Conservation (phyloP, 53 echinoderm and acorn worm species). For the Zoroaster sp. region DNA sequence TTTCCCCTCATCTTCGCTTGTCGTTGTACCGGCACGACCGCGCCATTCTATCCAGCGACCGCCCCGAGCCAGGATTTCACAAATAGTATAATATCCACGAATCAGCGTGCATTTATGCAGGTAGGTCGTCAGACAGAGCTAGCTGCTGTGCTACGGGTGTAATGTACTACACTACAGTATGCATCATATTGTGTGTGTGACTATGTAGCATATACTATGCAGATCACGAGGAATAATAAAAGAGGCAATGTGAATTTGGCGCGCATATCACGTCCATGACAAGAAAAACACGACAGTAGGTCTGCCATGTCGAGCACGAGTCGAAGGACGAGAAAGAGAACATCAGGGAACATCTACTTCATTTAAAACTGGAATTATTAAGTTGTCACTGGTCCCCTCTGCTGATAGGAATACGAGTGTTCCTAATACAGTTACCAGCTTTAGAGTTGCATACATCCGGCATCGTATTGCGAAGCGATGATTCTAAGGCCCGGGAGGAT, state of each 20-base stretch:
- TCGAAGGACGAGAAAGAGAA: not conserved
- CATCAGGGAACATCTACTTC: constrained; percentile 16
- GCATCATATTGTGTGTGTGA: not conserved
- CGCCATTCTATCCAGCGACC: constrained; percentile 44
- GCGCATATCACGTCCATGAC: constrained; percentile 10
- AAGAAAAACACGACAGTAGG: constrained; percentile 21
- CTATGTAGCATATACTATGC: not conserved
- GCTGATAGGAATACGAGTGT: not conserved
- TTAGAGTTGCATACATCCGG: not conserved
- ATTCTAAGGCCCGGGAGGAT: constrained; percentile 11
- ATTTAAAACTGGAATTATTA: constrained; percentile 32
- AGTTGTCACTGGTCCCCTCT: constrained; percentile 31
- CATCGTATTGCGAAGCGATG: not conserved
- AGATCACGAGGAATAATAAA: not conserved
- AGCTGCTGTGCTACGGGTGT: constrained; percentile 5
- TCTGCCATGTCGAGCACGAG: constrained; percentile 18
- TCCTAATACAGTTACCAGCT: constrained; percentile 18
- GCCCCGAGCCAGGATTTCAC: constrained; percentile 50
- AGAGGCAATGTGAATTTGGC: not conserved
- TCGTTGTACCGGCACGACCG: constrained; percentile 28
- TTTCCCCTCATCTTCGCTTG: not conserved
- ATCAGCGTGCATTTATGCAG: constrained; percentile 54
- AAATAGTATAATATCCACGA: constrained; percentile 47
- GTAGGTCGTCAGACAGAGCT: constrained; percentile 1
- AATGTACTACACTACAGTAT: not conserved